Conservation (phyloP, 2,113 vertebrate genomes). For the Callocephalon fimbriatum region DNA sequence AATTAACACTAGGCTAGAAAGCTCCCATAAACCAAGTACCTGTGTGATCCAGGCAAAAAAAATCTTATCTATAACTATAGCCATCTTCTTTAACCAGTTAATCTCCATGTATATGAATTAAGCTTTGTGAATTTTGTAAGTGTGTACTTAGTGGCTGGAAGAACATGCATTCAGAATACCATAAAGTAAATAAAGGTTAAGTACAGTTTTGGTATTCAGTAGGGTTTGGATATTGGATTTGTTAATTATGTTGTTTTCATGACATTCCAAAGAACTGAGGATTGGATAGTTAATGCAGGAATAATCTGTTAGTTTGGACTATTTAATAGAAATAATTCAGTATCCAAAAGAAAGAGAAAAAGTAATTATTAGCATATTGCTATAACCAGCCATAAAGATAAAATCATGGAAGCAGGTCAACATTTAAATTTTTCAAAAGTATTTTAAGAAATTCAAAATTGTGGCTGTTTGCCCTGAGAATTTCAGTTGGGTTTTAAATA, state of each 20-base stretch:
- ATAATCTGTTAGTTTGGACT: neutral
- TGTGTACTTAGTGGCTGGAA: neutral
- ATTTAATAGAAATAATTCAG: neutral
- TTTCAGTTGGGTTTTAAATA: neutral
- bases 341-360: neutral
- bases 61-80: rapidly evolving
- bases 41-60: neutral
- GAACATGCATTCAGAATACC: neutral
- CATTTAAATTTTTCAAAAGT: neutral
- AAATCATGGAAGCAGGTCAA: neutral
- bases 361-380: neutral
- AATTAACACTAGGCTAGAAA: neutral
- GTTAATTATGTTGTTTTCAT: neutral
- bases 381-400: neutral
- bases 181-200: neutral
- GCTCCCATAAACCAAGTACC: neutral
- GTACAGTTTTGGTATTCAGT: neutral
- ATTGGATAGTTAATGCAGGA: neutral
- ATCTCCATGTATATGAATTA: neutral
- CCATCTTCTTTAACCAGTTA: neutral
- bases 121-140: neutral
- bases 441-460: neutral
- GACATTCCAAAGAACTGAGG: neutral
- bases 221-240: neutral
- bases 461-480: neutral